Evolutionary conservation across 2,888 invertebrate genomes (phyloP).

Genomic region (Drosophila quinaria): DNA sequence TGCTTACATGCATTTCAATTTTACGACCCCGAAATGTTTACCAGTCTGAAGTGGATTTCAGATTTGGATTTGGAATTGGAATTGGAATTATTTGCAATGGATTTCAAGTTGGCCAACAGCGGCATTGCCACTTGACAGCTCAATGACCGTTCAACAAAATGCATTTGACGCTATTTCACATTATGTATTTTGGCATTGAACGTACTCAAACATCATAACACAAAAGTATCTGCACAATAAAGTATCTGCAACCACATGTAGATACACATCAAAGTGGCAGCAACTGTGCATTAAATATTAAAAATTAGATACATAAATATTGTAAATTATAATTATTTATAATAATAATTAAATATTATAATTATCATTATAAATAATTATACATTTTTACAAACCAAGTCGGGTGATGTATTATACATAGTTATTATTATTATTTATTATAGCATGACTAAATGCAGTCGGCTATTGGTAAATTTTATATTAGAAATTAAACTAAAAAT

Average conservation of each 20-base stretch:
- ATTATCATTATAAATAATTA: too few species aligned
- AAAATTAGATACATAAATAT: too few species aligned
- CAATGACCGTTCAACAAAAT: constrained; percentile 56
- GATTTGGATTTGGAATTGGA: constrained; percentile 44
- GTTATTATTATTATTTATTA: too few species aligned
- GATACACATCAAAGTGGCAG: background rate
- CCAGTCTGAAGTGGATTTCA: constrained; percentile 59
- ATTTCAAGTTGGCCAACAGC: constrained; percentile 12
- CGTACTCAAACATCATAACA: constrained; percentile 45
- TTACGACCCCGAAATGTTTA: constrained; percentile 57
- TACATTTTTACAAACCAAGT: too few species aligned
- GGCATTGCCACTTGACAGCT: constrained; percentile 50
- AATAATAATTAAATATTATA: too few species aligned
- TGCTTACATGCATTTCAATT: constrained; percentile 63
- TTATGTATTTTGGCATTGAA: constrained; percentile 52
- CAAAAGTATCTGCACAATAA: background rate
- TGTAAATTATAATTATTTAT: too few species aligned
- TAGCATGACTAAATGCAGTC: too few species aligned
- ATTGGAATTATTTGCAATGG: constrained; percentile 43
- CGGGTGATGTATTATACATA: too few species aligned
- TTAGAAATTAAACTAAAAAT: too few species aligned
- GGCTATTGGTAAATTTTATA: too few species aligned
- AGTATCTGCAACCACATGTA: background rate
- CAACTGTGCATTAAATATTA: background rate
- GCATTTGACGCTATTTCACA: constrained; percentile 37